Conservation (phyloP, 2,888 invertebrate species). For the Caenorhabditis afra region DNA sequence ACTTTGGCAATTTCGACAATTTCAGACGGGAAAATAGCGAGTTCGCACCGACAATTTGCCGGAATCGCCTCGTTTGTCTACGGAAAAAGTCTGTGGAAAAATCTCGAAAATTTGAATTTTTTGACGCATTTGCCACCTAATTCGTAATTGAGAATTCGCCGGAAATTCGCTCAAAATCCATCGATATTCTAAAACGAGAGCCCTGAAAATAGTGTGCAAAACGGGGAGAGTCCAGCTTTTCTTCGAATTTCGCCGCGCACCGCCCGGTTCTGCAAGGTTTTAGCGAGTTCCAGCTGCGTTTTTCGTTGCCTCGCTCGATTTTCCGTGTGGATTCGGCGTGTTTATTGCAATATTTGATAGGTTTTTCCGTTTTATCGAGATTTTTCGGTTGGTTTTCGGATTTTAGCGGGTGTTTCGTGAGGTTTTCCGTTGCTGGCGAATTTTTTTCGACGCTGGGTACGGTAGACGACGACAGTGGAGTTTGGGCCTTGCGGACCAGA, state of each 20-base stretch:
- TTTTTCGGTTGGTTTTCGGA: constrained; percentile 1
- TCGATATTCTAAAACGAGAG: constrained; percentile 36
- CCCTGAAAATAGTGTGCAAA: constrained; percentile 17
- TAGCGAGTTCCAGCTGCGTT: background rate
- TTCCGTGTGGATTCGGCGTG: no score
- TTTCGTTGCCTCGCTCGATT: no score
- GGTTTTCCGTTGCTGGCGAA: background rate
- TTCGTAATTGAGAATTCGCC: background rate
- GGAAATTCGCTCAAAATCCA: constrained; percentile 20
- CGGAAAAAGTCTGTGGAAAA: no score
- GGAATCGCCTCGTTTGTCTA: no score
- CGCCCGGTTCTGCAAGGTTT: background rate
- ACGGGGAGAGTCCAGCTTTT: constrained; percentile 20
- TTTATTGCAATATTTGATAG: background rate
- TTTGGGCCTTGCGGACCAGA: constrained; percentile 8
- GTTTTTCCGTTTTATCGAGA: background rate
- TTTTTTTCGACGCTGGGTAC: constrained; percentile 12
- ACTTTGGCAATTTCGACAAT: constrained; percentile 7
- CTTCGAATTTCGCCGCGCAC: constrained; percentile 13
- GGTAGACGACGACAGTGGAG: constrained; percentile 23
- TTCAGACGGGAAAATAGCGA: background rate
- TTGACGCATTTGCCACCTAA: background rate
- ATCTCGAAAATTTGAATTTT: constrained; percentile 3
- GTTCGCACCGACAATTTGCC: background rate
- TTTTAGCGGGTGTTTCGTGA: no score